Evolutionary conservation across 2,888 invertebrate species (phyloP).

Genomic region (Subacronicta megacephala): DNA sequence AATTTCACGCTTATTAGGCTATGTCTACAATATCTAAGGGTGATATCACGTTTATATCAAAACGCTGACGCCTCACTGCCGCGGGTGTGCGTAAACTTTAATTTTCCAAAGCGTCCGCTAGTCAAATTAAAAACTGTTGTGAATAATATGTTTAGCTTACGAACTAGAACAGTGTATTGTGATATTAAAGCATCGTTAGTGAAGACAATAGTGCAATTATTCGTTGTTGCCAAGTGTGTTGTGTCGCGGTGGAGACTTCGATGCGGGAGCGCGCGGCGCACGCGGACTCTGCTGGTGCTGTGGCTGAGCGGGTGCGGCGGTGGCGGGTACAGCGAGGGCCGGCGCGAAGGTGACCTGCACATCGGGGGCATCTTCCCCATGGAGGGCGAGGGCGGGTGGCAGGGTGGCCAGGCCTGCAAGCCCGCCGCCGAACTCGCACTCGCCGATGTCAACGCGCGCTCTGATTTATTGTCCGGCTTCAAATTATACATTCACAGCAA

Average conservation of each 20-base stretch:
- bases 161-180: slow-evolving; percentile 84
- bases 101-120: slow-evolving; percentile 87
- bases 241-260: slow-evolving; percentile 68
- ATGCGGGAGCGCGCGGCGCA: slow-evolving; percentile 54
- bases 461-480: slow-evolving; percentile 97
- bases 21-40: slow-evolving; percentile 82
- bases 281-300: slow-evolving; percentile 72
- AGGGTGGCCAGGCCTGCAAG: slow-evolving; percentile 99
- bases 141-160: slow-evolving; percentile 74
- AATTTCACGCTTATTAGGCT: slow-evolving; percentile 86
- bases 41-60: slow-evolving; percentile 76
- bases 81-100: slow-evolving; percentile 78
- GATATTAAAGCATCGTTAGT: slow-evolving; percentile 83
- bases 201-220: slow-evolving; percentile 86
- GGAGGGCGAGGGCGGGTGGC: slow-evolving; percentile 98
- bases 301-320: slow-evolving; percentile 72
- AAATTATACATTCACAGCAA: slow-evolving; percentile 97
- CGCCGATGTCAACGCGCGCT: slow-evolving; percentile 97
- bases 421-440: slow-evolving; percentile 99
- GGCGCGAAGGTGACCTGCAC: slow-evolving; percentile 94
- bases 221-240: slow-evolving; percentile 84
- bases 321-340: slow-evolving; percentile 76
- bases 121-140: slow-evolving; percentile 85
- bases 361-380: slow-evolving; percentile 99
- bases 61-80: slow-evolving; percentile 69